Evolutionary conservation across 2,888 invertebrate species (phyloP), one percentile per base, ranked within the genome.

Genomic region (Philonicus albiceps): DNA sequence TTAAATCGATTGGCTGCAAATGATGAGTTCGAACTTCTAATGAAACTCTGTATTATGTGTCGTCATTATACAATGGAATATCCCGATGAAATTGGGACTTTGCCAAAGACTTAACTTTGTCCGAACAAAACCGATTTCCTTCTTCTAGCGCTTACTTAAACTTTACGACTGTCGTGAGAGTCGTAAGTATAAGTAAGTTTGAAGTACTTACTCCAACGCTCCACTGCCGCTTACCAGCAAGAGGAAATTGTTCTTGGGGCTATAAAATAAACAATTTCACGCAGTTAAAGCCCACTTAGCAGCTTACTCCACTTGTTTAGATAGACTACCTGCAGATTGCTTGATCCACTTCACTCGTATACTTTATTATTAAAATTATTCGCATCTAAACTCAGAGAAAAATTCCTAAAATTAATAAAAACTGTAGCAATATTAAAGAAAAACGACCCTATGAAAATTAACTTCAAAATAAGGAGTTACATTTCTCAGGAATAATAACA

Each of bases 1-100:
- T 43, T 43, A 43, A 37, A 64, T 83, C 81, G 81, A 83, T 83
- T 83, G 55, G 55, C 81, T 83, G 81, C 30, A 64, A 83, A 83
- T 83, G 81, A 83, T 53, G 34, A 64, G 64, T 83, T 55, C 22
- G 34, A 27, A 34, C 34, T 37, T 19, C 8, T 83, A 55, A 83
- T 83, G 81, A 83, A 83, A 83, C 55, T 37, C 81, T 37, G 31
- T 64, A 64, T 83, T 34, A 55, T 55, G 22, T 37, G 31, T 64
- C 64, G 53, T 83, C 81, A 64, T 83, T 64, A 16, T 34, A 19
- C 64, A 16, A 8, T 19, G 11, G 81, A 53, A 53, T 81, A 81
- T 16, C 34, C 34, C 19, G 31, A 5, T 3, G 53, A 83, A 83
- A 34, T 64, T 83, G 81, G 64, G 64, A 37, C 13, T 11, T 64